These are phyloP conservation scores for Engystomops pustulosus DNA, from an alignment of 2,113 vertebrate species.

Conservation along the genomic window DNA sequence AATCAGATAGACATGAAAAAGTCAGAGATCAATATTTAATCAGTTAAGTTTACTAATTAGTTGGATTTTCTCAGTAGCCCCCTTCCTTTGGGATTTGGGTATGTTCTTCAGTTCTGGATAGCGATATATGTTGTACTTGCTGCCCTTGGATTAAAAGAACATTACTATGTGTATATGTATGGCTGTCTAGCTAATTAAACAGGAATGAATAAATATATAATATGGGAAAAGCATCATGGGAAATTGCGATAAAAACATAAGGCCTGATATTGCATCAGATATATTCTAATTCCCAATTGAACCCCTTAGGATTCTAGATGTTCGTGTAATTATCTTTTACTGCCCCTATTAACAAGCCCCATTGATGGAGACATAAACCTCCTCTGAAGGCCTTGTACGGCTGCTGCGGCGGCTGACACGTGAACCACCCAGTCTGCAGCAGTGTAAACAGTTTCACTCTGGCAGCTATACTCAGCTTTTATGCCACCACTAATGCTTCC, in stretches of 20 bases:
- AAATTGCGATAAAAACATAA: neutral
- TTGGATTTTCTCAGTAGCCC: neutral
- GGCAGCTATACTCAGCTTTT: conserved; percentile 21
- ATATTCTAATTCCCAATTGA: neutral
- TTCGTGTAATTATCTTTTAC: conserved; percentile 9
- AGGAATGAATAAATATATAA: neutral
- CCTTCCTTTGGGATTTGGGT: neutral
- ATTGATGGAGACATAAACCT: conserved; percentile 15
- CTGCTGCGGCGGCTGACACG: neutral
- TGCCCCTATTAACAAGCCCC: neutral
- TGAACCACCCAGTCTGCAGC: conserved; percentile 5
- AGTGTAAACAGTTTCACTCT: conserved; percentile 20
- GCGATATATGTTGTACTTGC: neutral
- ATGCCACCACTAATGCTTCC: conserved; percentile 11
- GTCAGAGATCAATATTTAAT: neutral
- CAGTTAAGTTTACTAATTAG: neutral
- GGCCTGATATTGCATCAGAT: neutral
- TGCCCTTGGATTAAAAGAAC: neutral
- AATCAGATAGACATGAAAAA: neutral
- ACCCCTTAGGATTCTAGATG: neutral
- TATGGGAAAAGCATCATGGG: neutral
- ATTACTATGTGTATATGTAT: neutral
- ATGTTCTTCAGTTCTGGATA: too few species aligned
- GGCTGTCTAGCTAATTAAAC: neutral
- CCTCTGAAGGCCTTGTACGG: neutral